These are phyloP conservation scores for Psittacus erithacus DNA, from an alignment of 2,113 vertebrate species.

Conservation along the genomic window DNA sequence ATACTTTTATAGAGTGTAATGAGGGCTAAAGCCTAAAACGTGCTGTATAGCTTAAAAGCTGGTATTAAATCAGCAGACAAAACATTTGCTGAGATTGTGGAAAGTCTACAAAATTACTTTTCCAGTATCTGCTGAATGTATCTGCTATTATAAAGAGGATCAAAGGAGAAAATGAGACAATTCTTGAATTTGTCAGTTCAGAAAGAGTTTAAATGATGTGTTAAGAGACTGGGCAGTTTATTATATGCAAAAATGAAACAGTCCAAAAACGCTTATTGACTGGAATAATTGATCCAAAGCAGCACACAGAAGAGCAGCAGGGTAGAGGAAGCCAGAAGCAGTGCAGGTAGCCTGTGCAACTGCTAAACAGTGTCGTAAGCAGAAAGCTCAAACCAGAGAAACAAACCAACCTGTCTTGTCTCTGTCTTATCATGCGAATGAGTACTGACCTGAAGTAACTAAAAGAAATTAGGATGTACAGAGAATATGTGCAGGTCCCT, in stretches of 20 bases:
- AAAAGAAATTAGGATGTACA: not conserved
- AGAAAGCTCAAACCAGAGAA: not conserved
- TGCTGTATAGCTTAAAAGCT: conserved; percentile 21
- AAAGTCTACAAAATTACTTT: conserved; percentile 41
- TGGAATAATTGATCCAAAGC: not conserved
- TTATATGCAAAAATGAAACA: conserved; percentile 9
- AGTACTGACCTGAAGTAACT: not conserved
- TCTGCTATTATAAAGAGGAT: not conserved
- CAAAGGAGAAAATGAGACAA: conserved; percentile 4
- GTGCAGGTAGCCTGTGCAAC: not conserved
- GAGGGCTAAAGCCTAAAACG: conserved; percentile 6
- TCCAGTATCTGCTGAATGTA: not conserved
- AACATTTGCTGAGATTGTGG: conserved; percentile 48
- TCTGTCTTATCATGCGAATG: not conserved
- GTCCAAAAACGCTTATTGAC: conserved; percentile 24
- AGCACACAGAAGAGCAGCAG: accelerated
- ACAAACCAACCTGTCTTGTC: not conserved
- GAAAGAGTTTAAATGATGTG: conserved; percentile 1
- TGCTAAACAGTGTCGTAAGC: accelerated
- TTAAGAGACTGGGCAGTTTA: not conserved
- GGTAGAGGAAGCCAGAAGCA: not conserved
- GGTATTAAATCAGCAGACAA: conserved; percentile 51
- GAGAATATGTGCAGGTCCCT: not conserved
- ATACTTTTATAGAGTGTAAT: not conserved
- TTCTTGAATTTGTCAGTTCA: conserved; percentile 17